phyloP scores from a whole-genome alignment of 2,113 vertebrate species.

The Solea senegalensis region DNA sequence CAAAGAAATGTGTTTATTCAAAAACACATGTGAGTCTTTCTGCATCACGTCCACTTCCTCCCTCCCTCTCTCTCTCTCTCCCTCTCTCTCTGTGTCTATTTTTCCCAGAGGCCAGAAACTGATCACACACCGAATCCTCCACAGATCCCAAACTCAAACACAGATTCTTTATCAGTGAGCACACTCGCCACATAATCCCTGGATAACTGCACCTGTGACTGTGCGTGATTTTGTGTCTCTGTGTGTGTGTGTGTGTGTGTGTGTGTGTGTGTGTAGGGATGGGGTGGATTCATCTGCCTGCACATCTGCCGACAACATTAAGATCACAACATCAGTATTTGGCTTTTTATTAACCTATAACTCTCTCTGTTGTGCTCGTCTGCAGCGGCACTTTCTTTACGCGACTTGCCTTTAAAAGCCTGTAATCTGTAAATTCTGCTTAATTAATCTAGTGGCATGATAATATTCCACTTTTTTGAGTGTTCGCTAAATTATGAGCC shows the following conservation, averaged over 20 bases:
- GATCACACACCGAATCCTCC: slow-evolving; percentile 64
- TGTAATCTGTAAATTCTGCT: not conserved
- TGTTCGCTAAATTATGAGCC: too few relatives aligned
- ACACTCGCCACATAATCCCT: slow-evolving; percentile 71
- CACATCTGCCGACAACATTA: not conserved
- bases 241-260: slow-evolving; percentile 4
- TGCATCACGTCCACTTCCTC: not conserved
- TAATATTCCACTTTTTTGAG: too few relatives aligned
- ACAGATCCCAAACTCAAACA: slow-evolving; percentile 76
- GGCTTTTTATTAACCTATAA: too few relatives aligned
- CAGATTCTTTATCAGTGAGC: slow-evolving; percentile 72
- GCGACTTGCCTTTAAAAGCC: too few relatives aligned
- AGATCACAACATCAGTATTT: too few relatives aligned
- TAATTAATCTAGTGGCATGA: too few relatives aligned
- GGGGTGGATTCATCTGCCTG: not conserved
- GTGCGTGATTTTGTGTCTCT: slow-evolving; percentile 13
- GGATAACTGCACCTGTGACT: slow-evolving; percentile 52
- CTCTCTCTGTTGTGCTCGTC: too few relatives aligned
- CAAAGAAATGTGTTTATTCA: not conserved
- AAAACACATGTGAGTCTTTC: not conserved
- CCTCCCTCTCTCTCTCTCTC: not conserved
- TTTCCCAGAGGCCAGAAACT: slow-evolving; percentile 47
- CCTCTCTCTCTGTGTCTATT: not conserved
- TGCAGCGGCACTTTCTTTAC: too few relatives aligned
- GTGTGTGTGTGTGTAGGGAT: not conserved